phyloP scores from a whole-genome alignment of 2,888 invertebrate species.

The Deroplatys truncata region DNA sequence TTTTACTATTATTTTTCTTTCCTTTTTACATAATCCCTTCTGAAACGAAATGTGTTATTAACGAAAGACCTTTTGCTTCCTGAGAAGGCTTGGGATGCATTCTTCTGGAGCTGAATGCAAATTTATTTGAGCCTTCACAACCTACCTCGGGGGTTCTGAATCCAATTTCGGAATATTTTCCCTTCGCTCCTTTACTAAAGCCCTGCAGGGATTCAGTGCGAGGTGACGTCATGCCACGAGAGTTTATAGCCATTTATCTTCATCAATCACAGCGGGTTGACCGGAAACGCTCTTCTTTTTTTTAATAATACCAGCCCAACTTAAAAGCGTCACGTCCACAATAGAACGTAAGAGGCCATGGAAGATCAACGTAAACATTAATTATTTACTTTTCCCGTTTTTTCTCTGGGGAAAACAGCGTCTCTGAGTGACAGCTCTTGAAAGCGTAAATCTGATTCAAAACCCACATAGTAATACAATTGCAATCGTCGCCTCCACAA shows the following conservation, averaged over 20 bases:
- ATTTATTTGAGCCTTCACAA: background rate
- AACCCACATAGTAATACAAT: background rate
- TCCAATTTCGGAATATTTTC: background rate
- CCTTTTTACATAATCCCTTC: too few relatives aligned
- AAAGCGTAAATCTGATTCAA: background rate
- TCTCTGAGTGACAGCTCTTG: background rate
- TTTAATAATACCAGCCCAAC: background rate
- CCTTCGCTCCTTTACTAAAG: background rate
- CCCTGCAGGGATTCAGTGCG: background rate
- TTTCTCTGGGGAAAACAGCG: background rate
- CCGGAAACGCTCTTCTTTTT: background rate
- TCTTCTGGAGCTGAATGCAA: background rate
- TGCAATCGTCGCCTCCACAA: too few relatives aligned
- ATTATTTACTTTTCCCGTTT: background rate
- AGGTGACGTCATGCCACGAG: background rate
- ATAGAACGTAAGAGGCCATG: background rate
- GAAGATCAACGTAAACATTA: background rate
- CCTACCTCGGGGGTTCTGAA: background rate
- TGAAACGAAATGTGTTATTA: too few relatives aligned
- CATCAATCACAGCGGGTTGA: background rate
- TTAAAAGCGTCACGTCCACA: background rate
- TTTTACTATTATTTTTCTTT: too few relatives aligned
- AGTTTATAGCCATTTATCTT: background rate
- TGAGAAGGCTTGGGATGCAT: background rate
- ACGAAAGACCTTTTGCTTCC: too few relatives aligned